Evolutionary conservation across 2,113 vertebrate species (phyloP).

Genomic region (Pelobates fuscus): DNA sequence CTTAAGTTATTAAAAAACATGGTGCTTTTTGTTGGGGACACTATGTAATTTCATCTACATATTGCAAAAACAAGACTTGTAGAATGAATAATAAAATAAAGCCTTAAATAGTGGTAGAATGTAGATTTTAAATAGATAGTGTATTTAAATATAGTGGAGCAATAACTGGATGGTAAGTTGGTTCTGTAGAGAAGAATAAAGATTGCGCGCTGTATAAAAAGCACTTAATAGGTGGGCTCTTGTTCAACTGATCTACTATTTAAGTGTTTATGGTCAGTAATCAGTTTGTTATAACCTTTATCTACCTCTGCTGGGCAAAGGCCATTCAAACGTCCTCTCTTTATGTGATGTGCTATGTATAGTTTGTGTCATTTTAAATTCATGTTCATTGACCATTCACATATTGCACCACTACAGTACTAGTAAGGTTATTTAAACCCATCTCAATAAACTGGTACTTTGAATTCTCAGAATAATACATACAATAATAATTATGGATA

Average conservation of each 20-base stretch:
- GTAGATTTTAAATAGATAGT: slow-evolving; percentile 52
- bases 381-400: slow-evolving; percentile 51
- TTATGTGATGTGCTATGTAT: slow-evolving; percentile 51
- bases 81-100: slow-evolving; percentile 55
- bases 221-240: slow-evolving; percentile 58
- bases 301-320: slow-evolving; percentile 64
- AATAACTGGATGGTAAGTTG: slow-evolving; percentile 59
- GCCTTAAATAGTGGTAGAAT: slow-evolving; percentile 57
- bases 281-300: slow-evolving; percentile 65
- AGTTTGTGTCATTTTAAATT: slow-evolving; percentile 47
- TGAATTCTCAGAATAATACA: slow-evolving; percentile 34
- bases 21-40: slow-evolving; percentile 57
- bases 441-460: slow-evolving; percentile 42
- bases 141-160: slow-evolving; percentile 53
- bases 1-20: slow-evolving; percentile 57
- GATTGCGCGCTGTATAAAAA: slow-evolving; percentile 54
- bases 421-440: slow-evolving; percentile 41
- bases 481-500: slow-evolving; percentile 42
- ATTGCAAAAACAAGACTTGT: slow-evolving; percentile 53
- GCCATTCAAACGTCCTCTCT: slow-evolving; percentile 52
- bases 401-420: slow-evolving; percentile 37
- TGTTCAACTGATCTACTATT: slow-evolving; percentile 60
- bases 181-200: slow-evolving; percentile 49
- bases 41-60: slow-evolving; percentile 47
- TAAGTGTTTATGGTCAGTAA: slow-evolving; percentile 61